These are phyloP conservation scores for Sycophaga agraensis DNA, from an alignment of 1,140 invertebrate genomes.

Conservation along the genomic window DNA sequence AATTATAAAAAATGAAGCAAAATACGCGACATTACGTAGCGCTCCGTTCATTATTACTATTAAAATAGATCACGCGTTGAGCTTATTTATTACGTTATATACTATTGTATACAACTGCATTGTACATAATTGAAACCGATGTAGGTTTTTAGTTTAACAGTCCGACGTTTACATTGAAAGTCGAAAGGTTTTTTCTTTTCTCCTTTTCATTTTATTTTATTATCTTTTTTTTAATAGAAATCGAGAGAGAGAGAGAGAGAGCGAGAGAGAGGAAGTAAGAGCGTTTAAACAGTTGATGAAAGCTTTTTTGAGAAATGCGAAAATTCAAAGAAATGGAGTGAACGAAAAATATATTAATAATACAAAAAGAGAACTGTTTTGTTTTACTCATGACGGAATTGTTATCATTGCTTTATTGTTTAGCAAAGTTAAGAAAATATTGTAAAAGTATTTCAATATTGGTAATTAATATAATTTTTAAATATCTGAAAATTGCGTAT, in stretches of 20 bases:
- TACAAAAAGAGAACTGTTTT: too few species aligned
- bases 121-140: conserved; percentile 46
- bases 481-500: too few species aligned
- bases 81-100: conserved; percentile 54
- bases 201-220: conserved; percentile 15
- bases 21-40: conserved; percentile 10
- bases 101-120: conserved; percentile 39
- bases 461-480: too few species aligned
- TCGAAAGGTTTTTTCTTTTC: conserved; percentile 19
- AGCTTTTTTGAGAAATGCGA: neutral
- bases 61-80: conserved; percentile 45
- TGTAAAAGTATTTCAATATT: too few species aligned
- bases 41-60: conserved; percentile 28
- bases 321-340: conserved; percentile 1
- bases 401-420: too few species aligned
- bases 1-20: conserved; percentile 12
- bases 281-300: too few species aligned
- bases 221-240: conserved; percentile 10
- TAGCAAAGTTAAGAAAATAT: too few species aligned
- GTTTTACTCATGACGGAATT: too few species aligned
- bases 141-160: conserved; percentile 32
- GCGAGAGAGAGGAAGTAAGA: too few species aligned
- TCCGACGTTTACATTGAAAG: conserved; percentile 19
- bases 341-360: neutral
- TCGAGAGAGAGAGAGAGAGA: neutral